These are phyloP conservation scores for Stegostoma tigrinum DNA, from an alignment of 2,113 vertebrate genomes.

Conservation along the genomic window DNA sequence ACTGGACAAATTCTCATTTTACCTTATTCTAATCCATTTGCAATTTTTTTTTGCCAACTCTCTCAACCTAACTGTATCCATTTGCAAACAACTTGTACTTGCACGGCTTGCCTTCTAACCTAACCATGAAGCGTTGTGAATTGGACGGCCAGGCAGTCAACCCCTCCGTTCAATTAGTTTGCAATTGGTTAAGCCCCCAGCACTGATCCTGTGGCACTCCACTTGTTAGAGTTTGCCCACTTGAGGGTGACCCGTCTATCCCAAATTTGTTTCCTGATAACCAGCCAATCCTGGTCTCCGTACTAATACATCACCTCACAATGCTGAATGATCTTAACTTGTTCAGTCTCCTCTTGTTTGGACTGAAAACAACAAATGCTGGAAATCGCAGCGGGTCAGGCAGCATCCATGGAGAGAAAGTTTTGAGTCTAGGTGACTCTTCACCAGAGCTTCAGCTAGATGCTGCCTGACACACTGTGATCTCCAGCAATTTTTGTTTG, in stretches of 20 bases:
- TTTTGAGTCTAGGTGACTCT: no score
- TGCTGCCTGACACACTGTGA: no score
- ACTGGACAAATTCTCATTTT: background rate
- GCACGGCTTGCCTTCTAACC: background rate
- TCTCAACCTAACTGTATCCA: background rate
- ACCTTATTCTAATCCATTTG: background rate
- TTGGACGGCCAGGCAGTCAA: background rate
- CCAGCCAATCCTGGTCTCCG: background rate
- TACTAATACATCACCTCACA: background rate
- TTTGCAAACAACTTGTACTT: background rate
- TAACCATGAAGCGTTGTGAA: background rate
- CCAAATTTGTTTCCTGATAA: background rate
- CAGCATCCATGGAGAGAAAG: no score
- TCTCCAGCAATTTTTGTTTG: no score
- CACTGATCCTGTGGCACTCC: no score
- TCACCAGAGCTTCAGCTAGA: no score
- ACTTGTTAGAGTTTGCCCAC: no score
- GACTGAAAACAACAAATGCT: no score
- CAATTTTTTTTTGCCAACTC: background rate
- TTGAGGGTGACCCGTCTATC: background rate
- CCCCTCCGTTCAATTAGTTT: background rate
- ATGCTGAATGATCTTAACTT: background rate
- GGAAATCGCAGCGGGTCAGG: no score
- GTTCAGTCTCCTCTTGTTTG: background rate
- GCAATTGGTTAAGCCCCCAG: no score